A percentile compares a stretch with the other conserved stretches of the same genome.
Conservation (phyloP, 2,113 vertebrate species). For the Vulpes lagopus region DNA sequence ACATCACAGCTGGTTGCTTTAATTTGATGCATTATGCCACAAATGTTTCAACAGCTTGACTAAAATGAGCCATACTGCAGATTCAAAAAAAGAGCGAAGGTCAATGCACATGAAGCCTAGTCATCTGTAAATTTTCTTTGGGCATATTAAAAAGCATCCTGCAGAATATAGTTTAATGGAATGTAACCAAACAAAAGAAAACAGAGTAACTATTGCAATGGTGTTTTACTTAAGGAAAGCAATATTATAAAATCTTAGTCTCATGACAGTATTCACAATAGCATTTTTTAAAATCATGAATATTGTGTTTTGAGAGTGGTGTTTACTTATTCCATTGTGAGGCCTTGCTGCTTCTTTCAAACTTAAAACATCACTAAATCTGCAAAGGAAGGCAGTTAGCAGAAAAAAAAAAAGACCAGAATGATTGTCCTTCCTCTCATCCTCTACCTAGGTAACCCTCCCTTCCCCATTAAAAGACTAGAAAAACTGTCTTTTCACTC, state of each 20-base stretch:
- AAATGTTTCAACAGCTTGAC: conserved; percentile 90
- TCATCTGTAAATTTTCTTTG: conserved; percentile 82
- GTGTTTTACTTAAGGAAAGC: conserved; percentile 67
- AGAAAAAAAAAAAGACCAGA: neutral
- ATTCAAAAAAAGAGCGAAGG: conserved; percentile 84
- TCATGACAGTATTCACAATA: conserved; percentile 24
- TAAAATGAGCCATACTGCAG: conserved; percentile 86
- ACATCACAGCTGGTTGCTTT: conserved; percentile 89
- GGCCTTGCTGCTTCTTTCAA: neutral
- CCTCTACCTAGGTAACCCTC: neutral
- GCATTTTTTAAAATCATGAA: neutral
- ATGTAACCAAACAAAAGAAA: conserved; percentile 66
- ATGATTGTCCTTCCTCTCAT: neutral
- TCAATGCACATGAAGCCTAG: conserved; percentile 74
- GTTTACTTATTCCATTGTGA: neutral
- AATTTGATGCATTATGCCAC: conserved; percentile 88
- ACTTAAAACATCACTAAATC: conserved; percentile 4
- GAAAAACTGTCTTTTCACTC: neutral
- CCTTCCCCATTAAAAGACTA: neutral
- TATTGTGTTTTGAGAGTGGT: conserved; percentile 25
- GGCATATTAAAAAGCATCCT: conserved; percentile 76
- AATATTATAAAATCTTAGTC: neutral
- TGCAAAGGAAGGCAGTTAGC: neutral
- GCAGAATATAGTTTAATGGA: conserved; percentile 55
- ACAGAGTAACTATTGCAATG: neutral